Evolutionary conservation across 2,888 invertebrate genomes (phyloP).

Genomic region (Drosophila setosimentum): DNA sequence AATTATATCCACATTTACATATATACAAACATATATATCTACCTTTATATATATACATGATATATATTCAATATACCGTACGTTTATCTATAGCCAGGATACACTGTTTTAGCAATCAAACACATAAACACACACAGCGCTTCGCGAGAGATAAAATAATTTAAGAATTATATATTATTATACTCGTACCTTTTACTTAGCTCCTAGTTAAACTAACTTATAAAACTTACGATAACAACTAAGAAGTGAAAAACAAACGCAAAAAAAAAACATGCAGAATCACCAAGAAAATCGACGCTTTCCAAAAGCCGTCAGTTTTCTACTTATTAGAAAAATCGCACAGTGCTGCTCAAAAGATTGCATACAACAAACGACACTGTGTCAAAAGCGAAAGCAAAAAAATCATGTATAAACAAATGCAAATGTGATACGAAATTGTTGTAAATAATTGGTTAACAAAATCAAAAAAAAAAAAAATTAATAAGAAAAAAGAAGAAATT

Average conservation of each 20-base stretch:
- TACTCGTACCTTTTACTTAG: constrained; percentile 79
- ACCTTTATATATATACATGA: constrained; percentile 25
- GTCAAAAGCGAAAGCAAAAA: constrained; percentile 44
- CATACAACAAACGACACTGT: constrained; percentile 67
- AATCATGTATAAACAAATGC: constrained; percentile 49
- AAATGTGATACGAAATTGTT: constrained; percentile 79
- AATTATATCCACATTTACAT: constrained; percentile 48
- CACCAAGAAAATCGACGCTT: constrained; percentile 27
- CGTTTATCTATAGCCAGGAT: constrained; percentile 37
- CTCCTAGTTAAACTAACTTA: constrained; percentile 69
- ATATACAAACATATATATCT: constrained; percentile 36
- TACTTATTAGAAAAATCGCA: constrained; percentile 58
- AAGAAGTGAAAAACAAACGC: constrained; percentile 14
- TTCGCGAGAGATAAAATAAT: constrained; percentile 45
- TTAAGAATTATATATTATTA: constrained; percentile 61
- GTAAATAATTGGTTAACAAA: constrained; percentile 76
- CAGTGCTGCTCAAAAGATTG: constrained; percentile 78
- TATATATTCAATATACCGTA: constrained; percentile 34
- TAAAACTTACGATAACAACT: constrained; percentile 27
- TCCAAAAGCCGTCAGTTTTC: constrained; percentile 36
- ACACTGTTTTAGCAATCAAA: constrained; percentile 43
- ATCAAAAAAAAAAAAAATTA: constrained; percentile 35
- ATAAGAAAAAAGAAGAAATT: constrained; percentile 24
- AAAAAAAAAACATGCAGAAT: constrained; percentile 22
- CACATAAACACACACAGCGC: constrained; percentile 35